A percentile compares a stretch with the other conserved stretches of the same genome.
These are phyloP conservation scores for Melinaea marsaeus DNA, from an alignment of 2,888 invertebrate genomes.

Conservation along the genomic window DNA sequence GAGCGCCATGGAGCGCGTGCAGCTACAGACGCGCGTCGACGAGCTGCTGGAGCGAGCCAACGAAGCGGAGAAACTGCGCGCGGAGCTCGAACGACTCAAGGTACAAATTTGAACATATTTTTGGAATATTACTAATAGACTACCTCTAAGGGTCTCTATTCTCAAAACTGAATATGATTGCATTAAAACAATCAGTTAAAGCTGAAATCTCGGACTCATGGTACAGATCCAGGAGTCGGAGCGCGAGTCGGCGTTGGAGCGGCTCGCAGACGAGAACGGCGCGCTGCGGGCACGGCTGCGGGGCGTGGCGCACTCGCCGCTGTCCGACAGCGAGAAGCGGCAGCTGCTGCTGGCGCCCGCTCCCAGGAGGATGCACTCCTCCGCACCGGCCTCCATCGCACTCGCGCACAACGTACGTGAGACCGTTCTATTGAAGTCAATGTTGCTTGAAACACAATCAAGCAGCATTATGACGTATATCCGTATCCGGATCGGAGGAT, in stretches of 20 bases:
- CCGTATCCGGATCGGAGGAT: no score
- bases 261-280: conserved; percentile 87
- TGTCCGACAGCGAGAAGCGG: conserved; percentile 90
- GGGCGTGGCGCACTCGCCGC: conserved; percentile 88
- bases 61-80: conserved; percentile 82
- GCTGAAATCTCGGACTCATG: no score
- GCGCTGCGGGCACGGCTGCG: conserved; percentile 84
- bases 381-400: conserved; percentile 89
- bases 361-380: conserved; percentile 82
- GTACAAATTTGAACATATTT: conserved; percentile 48
- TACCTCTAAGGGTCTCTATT: no score
- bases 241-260: conserved; percentile 80
- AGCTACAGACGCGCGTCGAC: conserved; percentile 78
- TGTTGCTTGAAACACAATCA: neutral
- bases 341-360: conserved; percentile 84
- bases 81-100: conserved; percentile 84
- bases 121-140: no score
- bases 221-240: conserved; percentile 69
- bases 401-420: conserved; percentile 67
- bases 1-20: conserved; percentile 81
- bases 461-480: neutral
- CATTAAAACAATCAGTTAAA: no score
- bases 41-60: conserved; percentile 81
- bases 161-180: no score
- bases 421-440: neutral